phyloP scores from a whole-genome alignment of 2,888 invertebrate genomes.

The Catocala nupta region DNA sequence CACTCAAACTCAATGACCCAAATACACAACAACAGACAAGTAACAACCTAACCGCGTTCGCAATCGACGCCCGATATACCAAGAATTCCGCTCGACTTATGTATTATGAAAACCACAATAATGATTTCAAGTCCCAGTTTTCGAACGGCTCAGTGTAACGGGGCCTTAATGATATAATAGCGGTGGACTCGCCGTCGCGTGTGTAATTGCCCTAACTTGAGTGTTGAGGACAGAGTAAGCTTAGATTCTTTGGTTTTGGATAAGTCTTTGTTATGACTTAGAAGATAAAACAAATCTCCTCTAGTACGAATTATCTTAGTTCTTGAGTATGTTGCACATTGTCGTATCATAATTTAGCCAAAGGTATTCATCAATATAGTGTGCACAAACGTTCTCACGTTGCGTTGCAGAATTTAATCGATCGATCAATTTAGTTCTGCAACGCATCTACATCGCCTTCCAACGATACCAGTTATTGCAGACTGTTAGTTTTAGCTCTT shows the following conservation, averaged over 20 bases:
- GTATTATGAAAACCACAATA: conserved; percentile 61
- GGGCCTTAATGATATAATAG: conserved; percentile 76
- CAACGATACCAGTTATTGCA: too few relatives aligned
- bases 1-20: conserved; percentile 32
- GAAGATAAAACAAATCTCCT: too few relatives aligned
- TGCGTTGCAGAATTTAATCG: too few relatives aligned
- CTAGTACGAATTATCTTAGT: too few relatives aligned
- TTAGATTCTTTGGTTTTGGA: conserved; percentile 37
- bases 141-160: conserved; percentile 62
- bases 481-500: too few relatives aligned
- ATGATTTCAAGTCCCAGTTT: conserved; percentile 63
- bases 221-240: conserved; percentile 38
- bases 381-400: too few relatives aligned
- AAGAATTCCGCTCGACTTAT: conserved; percentile 49
- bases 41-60: conserved; percentile 42
- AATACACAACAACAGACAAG: conserved; percentile 37
- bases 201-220: conserved; percentile 69
- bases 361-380: too few relatives aligned
- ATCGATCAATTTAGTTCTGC: too few relatives aligned
- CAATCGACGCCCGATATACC: conserved; percentile 54
- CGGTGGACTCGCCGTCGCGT: conserved; percentile 66
- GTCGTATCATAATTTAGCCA: too few relatives aligned
- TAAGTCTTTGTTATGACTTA: conserved; percentile 8
- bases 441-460: too few relatives aligned
- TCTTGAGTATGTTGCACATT: too few relatives aligned